Conservation (phyloP, 2,888 invertebrate species). For the Eupithecia exiguata region DNA sequence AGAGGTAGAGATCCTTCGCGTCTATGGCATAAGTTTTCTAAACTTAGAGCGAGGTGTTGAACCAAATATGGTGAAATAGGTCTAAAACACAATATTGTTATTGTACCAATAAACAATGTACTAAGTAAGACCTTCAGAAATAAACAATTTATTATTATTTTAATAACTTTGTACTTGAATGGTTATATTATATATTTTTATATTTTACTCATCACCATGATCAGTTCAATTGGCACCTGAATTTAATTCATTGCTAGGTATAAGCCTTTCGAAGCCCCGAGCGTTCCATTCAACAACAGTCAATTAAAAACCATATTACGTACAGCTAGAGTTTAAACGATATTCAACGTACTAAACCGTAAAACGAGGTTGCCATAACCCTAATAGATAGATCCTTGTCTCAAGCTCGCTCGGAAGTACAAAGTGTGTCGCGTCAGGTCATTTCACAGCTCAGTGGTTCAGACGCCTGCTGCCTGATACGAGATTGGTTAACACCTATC, state of each 20-base stretch:
- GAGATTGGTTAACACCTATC: conserved; percentile 11
- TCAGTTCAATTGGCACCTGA: background rate
- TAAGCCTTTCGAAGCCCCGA: background rate
- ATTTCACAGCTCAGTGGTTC: conserved; percentile 26
- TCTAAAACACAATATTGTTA: too few species aligned
- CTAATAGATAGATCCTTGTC: conserved; percentile 12
- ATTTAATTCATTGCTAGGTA: background rate
- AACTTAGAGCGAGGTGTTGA: too few species aligned
- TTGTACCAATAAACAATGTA: too few species aligned
- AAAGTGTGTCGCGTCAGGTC: conserved; percentile 21
- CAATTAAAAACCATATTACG: background rate
- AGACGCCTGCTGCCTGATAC: conserved; percentile 22
- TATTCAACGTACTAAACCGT: background rate
- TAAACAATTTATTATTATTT: too few species aligned
- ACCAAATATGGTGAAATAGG: too few species aligned
- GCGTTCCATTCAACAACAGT: background rate
- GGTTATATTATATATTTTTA: too few species aligned
- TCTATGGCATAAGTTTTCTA: too few species aligned
- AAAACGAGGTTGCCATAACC: conserved; percentile 11
- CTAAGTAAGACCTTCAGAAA: too few species aligned
- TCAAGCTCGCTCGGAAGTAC: conserved; percentile 11
- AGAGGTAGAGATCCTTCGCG: too few species aligned
- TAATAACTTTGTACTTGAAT: too few species aligned
- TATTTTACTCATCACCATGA: too few species aligned
- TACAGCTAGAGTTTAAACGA: background rate